Percentiles rank a stretch among this genome's conserved stretches.
Conservation (phyloP, 2,113 vertebrate genomes). For the Poecile atricapillus region DNA sequence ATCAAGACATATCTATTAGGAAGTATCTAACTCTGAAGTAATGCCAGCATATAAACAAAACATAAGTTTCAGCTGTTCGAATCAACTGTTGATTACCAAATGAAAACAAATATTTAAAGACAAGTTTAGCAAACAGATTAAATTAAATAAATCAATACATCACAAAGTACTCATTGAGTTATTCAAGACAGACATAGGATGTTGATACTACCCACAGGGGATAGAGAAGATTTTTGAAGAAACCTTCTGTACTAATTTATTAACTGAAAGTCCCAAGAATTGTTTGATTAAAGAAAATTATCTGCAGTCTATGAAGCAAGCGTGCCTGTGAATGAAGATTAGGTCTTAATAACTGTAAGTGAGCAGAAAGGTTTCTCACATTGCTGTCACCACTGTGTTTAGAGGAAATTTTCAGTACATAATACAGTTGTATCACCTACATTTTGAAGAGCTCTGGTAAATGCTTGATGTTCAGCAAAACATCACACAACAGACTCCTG, state of each 20-base stretch:
- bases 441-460: background rate
- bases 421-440: background rate
- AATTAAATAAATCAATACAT: background rate
- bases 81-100: background rate
- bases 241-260: background rate
- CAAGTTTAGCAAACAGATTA: background rate
- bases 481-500: background rate
- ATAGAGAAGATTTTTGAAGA: background rate
- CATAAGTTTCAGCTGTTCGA: background rate
- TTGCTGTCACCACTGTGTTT: rapidly evolving
- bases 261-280: background rate
- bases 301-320: background rate
- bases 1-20: background rate
- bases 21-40: background rate
- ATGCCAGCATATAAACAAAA: background rate
- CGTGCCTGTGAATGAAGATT: background rate
- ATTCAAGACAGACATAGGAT: background rate
- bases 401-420: background rate
- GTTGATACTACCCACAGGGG: background rate
- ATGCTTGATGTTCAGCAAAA: background rate
- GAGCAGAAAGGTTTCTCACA: background rate
- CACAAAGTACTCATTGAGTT: background rate
- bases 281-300: background rate
- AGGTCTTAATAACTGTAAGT: background rate
- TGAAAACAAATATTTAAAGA: background rate